Conservation (phyloP, 2,888 invertebrate species). For the Laothoe populi region DNA sequence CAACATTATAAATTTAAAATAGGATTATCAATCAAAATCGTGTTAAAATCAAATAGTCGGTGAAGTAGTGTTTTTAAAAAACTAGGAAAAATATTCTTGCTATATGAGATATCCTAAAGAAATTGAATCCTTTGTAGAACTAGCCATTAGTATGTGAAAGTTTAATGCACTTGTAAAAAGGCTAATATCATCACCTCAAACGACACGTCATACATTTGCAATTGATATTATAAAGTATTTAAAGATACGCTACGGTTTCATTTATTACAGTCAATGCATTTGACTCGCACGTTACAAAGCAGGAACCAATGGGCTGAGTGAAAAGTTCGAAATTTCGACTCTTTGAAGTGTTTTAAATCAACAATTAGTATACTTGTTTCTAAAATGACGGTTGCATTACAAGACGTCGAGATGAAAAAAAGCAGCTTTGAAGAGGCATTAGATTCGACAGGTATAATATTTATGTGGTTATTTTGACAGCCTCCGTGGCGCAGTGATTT, state of each 20-base stretch:
- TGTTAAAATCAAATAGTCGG: too few species aligned
- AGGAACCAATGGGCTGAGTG: not conserved
- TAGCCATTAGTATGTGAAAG: too few species aligned
- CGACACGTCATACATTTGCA: not conserved
- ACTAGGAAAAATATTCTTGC: too few species aligned
- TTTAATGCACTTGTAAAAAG: too few species aligned
- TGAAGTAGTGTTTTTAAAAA: too few species aligned
- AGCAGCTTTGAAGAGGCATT: slow-evolving; percentile 45
- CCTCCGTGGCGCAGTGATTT: too few species aligned
- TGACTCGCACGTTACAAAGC: too few species aligned
- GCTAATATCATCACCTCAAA: not conserved
- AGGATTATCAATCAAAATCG: too few species aligned
- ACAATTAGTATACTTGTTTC: not conserved
- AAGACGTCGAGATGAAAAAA: slow-evolving; percentile 31
- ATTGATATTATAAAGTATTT: not conserved
- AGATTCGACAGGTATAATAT: slow-evolving; percentile 39
- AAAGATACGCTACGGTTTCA: not conserved
- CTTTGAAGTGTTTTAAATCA: not conserved
- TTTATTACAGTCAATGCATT: not conserved
- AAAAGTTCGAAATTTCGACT: not conserved
- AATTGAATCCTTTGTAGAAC: too few species aligned
- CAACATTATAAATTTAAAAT: too few species aligned
- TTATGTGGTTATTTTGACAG: too few species aligned
- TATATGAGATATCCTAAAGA: too few species aligned
- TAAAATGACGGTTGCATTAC: not conserved